A percentile compares a stretch with the other conserved stretches of the same genome.
Evolutionary conservation across 1,140 invertebrate species (phyloP).

Genomic region (Papilio polyxenes): DNA sequence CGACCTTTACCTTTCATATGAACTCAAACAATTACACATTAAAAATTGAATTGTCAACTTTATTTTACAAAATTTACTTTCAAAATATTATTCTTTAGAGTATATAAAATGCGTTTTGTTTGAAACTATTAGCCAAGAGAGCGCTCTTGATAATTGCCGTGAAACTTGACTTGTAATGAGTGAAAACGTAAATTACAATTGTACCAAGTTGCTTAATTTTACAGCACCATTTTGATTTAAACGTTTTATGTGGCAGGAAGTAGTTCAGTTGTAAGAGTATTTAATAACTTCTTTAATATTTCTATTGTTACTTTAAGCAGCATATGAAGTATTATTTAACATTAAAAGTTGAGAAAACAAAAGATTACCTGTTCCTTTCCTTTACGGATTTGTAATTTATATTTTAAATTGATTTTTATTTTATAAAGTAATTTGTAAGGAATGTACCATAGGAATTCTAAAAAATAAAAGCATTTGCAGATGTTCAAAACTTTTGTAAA

Average conservation of each 20-base stretch:
- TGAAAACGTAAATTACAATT: constrained; percentile 39
- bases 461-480: not conserved
- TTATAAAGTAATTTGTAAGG: no score
- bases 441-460: not conserved
- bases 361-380: no score
- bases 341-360: no score
- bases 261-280: constrained; percentile 5
- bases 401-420: no score
- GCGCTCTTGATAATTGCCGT: constrained; percentile 65
- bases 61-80: not conserved
- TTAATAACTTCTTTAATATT: not conserved
- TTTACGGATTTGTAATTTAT: no score
- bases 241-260: constrained; percentile 5
- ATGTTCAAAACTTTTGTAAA: not conserved
- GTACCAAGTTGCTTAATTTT: constrained; percentile 21
- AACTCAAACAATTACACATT: not conserved
- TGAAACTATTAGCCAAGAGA: constrained; percentile 45
- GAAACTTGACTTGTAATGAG: constrained; percentile 65
- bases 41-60: not conserved
- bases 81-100: not conserved
- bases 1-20: not conserved
- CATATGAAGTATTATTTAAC: not conserved
- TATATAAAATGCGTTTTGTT: not conserved
- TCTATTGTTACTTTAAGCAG: not conserved
- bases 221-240: constrained; percentile 9